phyloP scores from a whole-genome alignment of 2,113 vertebrate species.

The Melospiza georgiana region DNA sequence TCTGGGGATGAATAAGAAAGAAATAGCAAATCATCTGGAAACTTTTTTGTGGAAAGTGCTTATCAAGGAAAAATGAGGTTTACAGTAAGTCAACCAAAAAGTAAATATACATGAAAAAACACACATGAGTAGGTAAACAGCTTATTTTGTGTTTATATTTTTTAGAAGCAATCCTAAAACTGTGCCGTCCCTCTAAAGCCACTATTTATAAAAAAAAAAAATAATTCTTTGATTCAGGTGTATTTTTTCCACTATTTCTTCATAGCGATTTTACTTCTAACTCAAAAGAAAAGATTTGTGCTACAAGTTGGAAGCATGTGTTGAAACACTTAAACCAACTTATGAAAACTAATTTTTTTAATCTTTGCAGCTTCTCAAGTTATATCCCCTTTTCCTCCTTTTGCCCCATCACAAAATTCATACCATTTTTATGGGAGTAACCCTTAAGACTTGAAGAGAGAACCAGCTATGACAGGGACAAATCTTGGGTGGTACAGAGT shows the following conservation, averaged over 20 bases:
- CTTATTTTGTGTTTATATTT: neutral
- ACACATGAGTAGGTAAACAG: neutral
- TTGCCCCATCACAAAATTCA: neutral
- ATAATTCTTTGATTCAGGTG: neutral
- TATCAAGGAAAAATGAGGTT: neutral
- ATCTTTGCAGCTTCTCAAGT: neutral
- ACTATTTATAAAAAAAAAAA: neutral
- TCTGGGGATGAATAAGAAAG: neutral
- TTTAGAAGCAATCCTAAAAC: neutral
- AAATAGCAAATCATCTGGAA: conserved; percentile 33
- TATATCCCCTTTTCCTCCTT: neutral
- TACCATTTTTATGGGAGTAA: neutral
- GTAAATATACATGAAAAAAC: neutral
- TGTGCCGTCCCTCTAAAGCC: neutral
- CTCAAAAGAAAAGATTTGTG: neutral
- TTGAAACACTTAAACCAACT: neutral
- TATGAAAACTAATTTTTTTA: neutral
- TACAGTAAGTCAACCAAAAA: neutral
- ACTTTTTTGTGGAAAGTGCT: neutral
- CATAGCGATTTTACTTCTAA: neutral
- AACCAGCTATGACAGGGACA: neutral
- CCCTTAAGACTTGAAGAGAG: neutral
- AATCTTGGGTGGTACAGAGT: neutral
- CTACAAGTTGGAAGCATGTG: neutral
- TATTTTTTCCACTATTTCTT: neutral